Evolutionary conservation across 2,797 vertebrate species (phyloP), one percentile per base, ranked within the genome.

Genomic region (Rhinella marina): DNA sequence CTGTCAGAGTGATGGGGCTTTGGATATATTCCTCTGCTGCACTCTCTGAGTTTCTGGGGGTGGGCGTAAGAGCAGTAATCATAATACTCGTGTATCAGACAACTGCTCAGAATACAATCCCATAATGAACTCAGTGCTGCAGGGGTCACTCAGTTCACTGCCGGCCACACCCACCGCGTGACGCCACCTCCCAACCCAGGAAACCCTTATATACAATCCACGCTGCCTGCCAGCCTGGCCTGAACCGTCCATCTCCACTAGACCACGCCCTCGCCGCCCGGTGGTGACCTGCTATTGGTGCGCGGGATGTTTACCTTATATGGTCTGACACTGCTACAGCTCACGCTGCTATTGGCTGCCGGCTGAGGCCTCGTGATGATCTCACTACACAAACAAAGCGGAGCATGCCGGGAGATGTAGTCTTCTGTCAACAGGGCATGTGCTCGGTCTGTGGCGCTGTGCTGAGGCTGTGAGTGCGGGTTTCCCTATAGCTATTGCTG

Each of bases 221-320:
- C 62, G 6, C 17, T 12, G 32, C 14, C 17, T 70, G 70, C 82
- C 82, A 62, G 21, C 57, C 59, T 64, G 73, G 73, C 73, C 61
- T 41, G 16, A 78, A 1, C 84, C 11, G 86, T 82, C 32, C 64
- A 81, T 81, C 77, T 61, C 11, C 27, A 6, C 19, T 13, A 84
- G 32, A n/a, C 73, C 82, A 83, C 81, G 27, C 86, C 81, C 72
- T 27, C 29, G 21, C 52, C 29, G 5, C 16, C 0, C 0, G 1
- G 13, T 1, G n/a, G 68, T 41, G 14, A 13, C 0, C 27, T 68
- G 52, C 25, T 61, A 80, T 86, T 17, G 54, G 32, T 19, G 41
- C 48, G 23, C 9, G 32, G 75, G 17, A 73, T 96, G 96, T 97
- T 98, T 96, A 96, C 97, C 97, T 97, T 97, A 98, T 98, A 97